Evolutionary conservation across 2,797 vertebrate species (phyloP), one percentile per base, ranked within the genome.

Genomic region (Lates japonicus): DNA sequence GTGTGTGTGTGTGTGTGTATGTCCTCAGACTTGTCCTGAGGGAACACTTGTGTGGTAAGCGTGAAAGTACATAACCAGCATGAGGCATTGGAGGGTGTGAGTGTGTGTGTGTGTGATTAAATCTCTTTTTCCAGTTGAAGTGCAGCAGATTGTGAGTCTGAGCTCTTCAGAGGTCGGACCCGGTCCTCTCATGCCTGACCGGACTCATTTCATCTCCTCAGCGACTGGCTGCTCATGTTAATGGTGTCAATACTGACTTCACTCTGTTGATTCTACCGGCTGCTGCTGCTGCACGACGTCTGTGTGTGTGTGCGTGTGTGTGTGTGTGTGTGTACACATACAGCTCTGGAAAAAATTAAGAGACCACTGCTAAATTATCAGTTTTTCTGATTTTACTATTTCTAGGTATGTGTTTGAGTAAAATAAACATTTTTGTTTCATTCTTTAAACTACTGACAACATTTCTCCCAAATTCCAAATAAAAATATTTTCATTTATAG

Each of bases 191-290:
- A 78, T 33, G 82, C 76, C 67, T 78, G 82, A 73, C 78, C 29
- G 42, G n/a, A 79, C 74, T 81, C 83, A 70, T 88, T 90, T 86
- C 85, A 81, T 87, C 84, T 87, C 63, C 83, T n/a, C 74, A 83
- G 69, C n/a, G n/a, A n/a, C n/a, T n/a, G n/a, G n/a, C n/a, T n/a
- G n/a, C n/a, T n/a, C n/a, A n/a, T 79, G 83, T 87, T 91, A 85
- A 89, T 89, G 80, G 84, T 83, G 89, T 87, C 87, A 83, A 78
- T 85, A 76, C 80, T 57, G 74, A 78, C 71, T 86, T 70, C 55
- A n/a, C n/a, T n/a, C 71, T 81, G 74, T 73, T 73, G 78, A 63
- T 78, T 84, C 80, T 84, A 16, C 49, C 41, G 69, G 65, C n/a
- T n/a, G n/a, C n/a, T n/a, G 67, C 70, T 55, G 77, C 48, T 79